Evolutionary conservation across 2,888 invertebrate genomes (phyloP), one percentile per base, ranked within the genome.

Genomic region (Meganola albula): DNA sequence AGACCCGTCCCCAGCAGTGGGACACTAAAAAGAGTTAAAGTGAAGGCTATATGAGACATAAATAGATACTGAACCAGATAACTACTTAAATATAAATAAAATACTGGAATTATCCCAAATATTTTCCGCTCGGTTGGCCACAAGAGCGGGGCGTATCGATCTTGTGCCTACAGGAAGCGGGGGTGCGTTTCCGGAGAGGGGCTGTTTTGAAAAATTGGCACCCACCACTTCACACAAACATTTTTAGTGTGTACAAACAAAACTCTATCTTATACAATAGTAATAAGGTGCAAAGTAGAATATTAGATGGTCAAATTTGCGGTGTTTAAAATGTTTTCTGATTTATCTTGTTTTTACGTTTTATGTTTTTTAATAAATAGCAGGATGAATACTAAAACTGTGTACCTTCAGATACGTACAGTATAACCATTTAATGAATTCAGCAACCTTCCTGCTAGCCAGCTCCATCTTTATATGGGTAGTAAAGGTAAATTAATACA

Each of bases 191-290:
- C 78, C 75, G 73, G 70, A 44, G 60, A 58, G 53, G 67, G 69
- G 64, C 74, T 77, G 80, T 82, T 83, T 82, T 84, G 80, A 83
- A 83, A 85, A 85, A 85, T 84, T 82, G 83, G 79, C 83, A 79
- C 76, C 80, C 68, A 58, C 60, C 61, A 63, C 63, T 47, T 60
- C 67, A 63, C 57, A 60, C 63, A 61, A 56, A 58, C 56, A 59
- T 55, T 58, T 54, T 61, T 58, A 58, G 52, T 44, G 42, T 40
- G 54, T 58, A 56, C 52, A 58, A 44, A 32, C 53, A 40, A 57
- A 61, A 61, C 46, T 52, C 48, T 52, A 60, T 67, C 58, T 49
- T 74, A 65, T 37, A 10, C 7, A 10, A 8, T 16, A 38, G 25
- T 11, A 35, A 58, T 63, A 66, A 62, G 47, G 55, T 40, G n/a